Base-by-base conservation (phyloP, 2,888 invertebrate species). In the Cetonia aurata region DNA sequence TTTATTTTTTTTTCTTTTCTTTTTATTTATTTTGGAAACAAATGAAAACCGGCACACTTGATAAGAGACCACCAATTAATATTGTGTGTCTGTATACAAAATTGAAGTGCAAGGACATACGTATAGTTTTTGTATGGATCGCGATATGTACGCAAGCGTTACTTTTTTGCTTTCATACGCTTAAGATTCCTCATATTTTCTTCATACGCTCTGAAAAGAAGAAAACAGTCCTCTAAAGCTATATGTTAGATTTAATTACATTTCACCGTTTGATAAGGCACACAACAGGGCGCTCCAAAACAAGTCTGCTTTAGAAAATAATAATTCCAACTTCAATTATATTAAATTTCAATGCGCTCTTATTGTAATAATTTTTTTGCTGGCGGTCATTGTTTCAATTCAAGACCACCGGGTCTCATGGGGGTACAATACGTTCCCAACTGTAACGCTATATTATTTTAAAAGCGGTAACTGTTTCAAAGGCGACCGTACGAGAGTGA, bases 401-500 rank as follows among this genome's bases (percentile, higher is more conserved):
- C 59, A 68, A 70, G 67, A 72, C 71, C 60, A 59, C 62, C 71
- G 71, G 73, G 71, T 69, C 70, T 66, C 67, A 67, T 67, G 60
- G 50, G 62, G 69, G 72, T 72, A 74, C 72, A 75, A 75, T 76
- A 73, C 69, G 73, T 72, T 72, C 73, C 62, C 72, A 73, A 57
- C 71, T 70, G 75, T 73, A 74, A 75, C 75, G 74, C 70, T 73
- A 69, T 72, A 73, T 73, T 71, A 72, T 72, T 75, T 74, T 75
- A 74, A 72, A 73, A 71, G 71, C 66, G 62, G 66, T 69, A 73
- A 71, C 73, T 72, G 76, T 76, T 76, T 73, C 76, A 75, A 76
- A 75, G 73, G 74, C 72, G 76, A 71, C 73, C 72, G 68, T 70
- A 75, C 71, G 73, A 71, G 71, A 60, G 72, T 73, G 77, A 79